Evolutionary conservation across 2,797 vertebrate genomes (phyloP).

Genomic region (Sternotherus odoratus): DNA sequence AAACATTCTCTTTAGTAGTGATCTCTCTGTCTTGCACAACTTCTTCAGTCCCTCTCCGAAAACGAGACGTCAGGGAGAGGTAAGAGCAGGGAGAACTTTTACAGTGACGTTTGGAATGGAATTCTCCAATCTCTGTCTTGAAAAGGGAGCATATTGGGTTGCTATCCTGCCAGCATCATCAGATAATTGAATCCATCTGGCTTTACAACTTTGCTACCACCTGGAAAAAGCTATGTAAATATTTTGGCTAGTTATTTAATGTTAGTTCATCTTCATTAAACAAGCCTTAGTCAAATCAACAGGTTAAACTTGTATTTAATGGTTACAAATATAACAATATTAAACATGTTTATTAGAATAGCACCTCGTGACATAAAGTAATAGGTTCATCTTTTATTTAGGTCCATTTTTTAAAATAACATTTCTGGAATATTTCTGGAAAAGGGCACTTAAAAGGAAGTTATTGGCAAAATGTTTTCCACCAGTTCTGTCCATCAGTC

Average conservation of each 20-base stretch:
- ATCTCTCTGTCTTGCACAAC: constrained; percentile 95
- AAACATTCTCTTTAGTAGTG: constrained; percentile 91
- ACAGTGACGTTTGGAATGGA: accelerated
- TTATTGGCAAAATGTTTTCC: too few species aligned
- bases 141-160: not conserved
- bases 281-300: not conserved
- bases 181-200: not conserved
- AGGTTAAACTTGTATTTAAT: not conserved
- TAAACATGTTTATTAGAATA: not conserved
- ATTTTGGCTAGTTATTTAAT: not conserved
- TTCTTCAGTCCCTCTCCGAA: constrained; percentile 96
- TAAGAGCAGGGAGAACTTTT: constrained; percentile 62
- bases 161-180: not conserved
- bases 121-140: not conserved
- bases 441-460: too few species aligned
- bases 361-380: not conserved
- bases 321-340: too few species aligned
- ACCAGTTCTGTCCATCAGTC: not conserved
- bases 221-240: not conserved
- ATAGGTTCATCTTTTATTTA: not conserved
- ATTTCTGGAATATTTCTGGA: too few species aligned
- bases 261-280: not conserved
- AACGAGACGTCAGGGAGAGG: constrained; percentile 94
- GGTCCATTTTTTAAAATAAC: not conserved
- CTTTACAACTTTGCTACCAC: not conserved